Evolutionary conservation across 2,113 vertebrate species (phyloP), one percentile per base, ranked within the genome.

Genomic region (Rhinolophus sinicus): DNA sequence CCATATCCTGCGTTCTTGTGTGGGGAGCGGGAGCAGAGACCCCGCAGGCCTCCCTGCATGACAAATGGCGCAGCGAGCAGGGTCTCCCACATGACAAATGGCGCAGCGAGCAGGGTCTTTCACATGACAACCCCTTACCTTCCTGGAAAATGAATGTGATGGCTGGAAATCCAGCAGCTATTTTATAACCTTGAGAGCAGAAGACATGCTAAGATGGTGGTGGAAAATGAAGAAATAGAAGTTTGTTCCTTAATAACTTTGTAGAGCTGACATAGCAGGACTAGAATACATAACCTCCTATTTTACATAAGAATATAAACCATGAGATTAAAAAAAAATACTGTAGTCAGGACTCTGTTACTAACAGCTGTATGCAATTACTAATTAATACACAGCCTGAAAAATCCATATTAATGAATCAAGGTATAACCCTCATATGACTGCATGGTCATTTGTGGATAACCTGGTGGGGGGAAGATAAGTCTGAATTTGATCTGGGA

Each of bases 401-500:
- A 81, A 92, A 89, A 77, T 47, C 35, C 38, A 72, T 67, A 50
- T 2, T 64, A 65, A 33, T 56, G 50, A 81, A 85, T 70, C 24
- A 77, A 83, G 60, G 10, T 83, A 21, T 28, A 77, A 75, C 5
- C 24, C 5, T 76, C n/a, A 30, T 35, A 28, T 16, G 12, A 19
- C 9, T 35, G 6, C 12, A 26, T 65, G 52, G 67, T 69, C 33
- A 40, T 82, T 96, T 88, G 6, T 58, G 16, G 10, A 9, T 76
- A 93, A 75, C 2, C 65, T 80, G 3, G 47, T 1, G 38, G 10
- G n/a, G 47, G 28, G 14, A 78, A 47, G 19, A 52, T 80, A 76
- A 85, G 35, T 90, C 85, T 88, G 47, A 21, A 67, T 78, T 96
- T 86, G 30, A 88, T 54, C 4, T 69, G 28, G 47, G 24, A 95